Percentiles rank a stretch among this genome's conserved stretches.
Evolutionary conservation across 2,797 vertebrate species (phyloP).

Genomic region (Coilia nasus): DNA sequence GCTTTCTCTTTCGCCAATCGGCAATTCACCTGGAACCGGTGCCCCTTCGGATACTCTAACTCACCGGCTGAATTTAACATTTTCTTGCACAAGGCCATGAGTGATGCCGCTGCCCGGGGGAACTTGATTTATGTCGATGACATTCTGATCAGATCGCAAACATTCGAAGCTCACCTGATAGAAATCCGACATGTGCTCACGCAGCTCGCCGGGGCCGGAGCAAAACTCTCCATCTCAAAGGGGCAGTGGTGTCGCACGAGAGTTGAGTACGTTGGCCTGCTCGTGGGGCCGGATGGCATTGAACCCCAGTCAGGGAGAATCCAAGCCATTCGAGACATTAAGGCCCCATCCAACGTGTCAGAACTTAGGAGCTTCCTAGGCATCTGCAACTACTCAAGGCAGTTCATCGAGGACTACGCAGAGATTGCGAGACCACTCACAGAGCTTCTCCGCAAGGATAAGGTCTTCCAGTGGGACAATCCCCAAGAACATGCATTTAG

Average conservation of each 20-base stretch:
- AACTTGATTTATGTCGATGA: constrained; percentile 42
- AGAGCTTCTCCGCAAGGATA: constrained; percentile 29
- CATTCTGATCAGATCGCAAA: constrained; percentile 24
- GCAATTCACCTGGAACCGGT: constrained; percentile 39
- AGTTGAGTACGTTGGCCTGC: constrained; percentile 36
- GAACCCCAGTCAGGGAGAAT: neutral
- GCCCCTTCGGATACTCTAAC: constrained; percentile 35
- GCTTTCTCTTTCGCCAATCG: constrained; percentile 30
- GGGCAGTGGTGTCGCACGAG: constrained; percentile 44
- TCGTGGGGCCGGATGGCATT: neutral
- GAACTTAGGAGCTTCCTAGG: constrained; percentile 40
- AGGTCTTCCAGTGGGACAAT: neutral
- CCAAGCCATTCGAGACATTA: constrained; percentile 4
- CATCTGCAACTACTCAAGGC: constrained; percentile 34
- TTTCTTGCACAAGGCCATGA: constrained; percentile 44
- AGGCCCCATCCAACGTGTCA: neutral
- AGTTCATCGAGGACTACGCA: constrained; percentile 40
- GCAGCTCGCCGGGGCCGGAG: constrained; percentile 20
- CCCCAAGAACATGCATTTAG: constrained; percentile 25
- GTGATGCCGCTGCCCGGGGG: neutral
- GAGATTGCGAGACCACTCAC: constrained; percentile 29
- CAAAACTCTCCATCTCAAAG: constrained; percentile 32
- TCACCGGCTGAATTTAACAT: constrained; percentile 51
- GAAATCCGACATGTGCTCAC: constrained; percentile 30
- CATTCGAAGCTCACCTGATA: neutral